These are phyloP conservation scores for Aphrocallistes beatrix DNA, from an alignment of 37 sponge, comb jelly and placozoan species.

Conservation along the genomic window DNA sequence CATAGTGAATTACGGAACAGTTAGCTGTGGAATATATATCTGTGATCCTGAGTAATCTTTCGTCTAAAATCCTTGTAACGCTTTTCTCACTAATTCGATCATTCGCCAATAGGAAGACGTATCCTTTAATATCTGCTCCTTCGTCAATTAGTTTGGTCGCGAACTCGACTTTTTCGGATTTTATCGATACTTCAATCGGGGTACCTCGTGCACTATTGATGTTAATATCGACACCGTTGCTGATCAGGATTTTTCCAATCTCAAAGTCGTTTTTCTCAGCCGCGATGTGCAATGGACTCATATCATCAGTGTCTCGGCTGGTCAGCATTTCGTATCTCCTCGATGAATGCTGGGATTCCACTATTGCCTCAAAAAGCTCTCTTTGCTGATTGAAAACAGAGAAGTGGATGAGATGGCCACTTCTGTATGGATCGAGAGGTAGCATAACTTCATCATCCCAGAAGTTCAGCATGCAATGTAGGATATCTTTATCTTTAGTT, in stretches of 20 bases:
- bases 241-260: background rate
- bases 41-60: background rate
- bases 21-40: background rate
- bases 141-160: background rate
- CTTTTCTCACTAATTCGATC: background rate
- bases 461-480: background rate
- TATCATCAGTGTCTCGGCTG: background rate
- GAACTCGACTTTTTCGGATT: background rate
- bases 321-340: background rate
- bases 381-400: background rate
- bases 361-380: background rate
- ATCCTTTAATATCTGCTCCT: slow-evolving; percentile 2
- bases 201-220: background rate
- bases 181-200: background rate
- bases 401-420: background rate
- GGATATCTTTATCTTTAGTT: slow-evolving; percentile 1
- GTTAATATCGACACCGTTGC: background rate
- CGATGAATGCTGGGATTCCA: background rate
- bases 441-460: background rate
- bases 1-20: background rate
- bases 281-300: background rate
- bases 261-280: background rate
- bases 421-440: background rate
- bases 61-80: background rate
- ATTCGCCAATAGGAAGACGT: background rate